These are phyloP conservation scores for Scytalopus superciliaris DNA, from an alignment of 2,113 vertebrate species.

Conservation along the genomic window DNA sequence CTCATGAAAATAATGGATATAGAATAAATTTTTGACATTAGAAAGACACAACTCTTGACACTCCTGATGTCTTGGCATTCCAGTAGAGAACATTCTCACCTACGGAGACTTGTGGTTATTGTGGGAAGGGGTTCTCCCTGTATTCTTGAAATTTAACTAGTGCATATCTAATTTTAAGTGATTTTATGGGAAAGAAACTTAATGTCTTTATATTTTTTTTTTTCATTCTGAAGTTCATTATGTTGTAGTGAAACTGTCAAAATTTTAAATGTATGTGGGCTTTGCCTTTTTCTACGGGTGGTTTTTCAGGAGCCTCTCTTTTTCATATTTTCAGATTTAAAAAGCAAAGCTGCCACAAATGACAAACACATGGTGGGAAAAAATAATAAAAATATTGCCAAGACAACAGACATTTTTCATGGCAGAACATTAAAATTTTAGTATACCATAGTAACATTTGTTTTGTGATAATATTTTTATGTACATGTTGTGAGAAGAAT, in stretches of 20 bases:
- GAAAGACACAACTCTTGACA: not conserved
- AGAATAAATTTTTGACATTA: not conserved
- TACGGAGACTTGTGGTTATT: not conserved
- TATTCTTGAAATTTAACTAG: not conserved
- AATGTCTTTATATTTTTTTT: not conserved
- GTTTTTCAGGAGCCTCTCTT: not conserved
- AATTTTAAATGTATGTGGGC: not conserved
- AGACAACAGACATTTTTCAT: not conserved
- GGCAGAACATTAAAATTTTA: not conserved
- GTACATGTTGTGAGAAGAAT: not conserved
- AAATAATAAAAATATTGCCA: not conserved
- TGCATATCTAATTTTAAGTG: not conserved
- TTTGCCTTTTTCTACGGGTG: not conserved
- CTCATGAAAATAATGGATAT: not conserved
- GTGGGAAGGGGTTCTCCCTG: not conserved
- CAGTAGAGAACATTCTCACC: not conserved
- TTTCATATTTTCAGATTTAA: not conserved
- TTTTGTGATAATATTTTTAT: not conserved
- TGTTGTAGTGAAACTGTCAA: not conserved
- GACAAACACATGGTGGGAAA: not conserved
- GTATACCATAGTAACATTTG: not conserved
- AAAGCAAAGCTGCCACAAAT: not conserved
- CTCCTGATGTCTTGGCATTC: not conserved
- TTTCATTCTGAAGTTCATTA: not conserved
- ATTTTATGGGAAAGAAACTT: not conserved